These are phyloP conservation scores for Kuschelorhynchus macadamiae DNA, from an alignment of 2,888 invertebrate species.

Conservation along the genomic window DNA sequence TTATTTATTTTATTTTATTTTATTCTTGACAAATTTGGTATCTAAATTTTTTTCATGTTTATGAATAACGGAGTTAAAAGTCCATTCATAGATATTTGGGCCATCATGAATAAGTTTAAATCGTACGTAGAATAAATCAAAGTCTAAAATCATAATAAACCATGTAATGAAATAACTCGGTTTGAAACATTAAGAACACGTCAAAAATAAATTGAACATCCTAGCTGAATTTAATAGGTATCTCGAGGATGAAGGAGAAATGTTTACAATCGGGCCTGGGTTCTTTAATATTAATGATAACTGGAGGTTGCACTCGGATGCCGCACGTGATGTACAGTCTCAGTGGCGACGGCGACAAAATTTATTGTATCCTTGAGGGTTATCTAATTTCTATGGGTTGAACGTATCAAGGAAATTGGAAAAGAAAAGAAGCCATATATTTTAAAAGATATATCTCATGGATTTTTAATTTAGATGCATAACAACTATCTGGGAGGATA, in stretches of 20 bases:
- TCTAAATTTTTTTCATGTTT: too few species aligned
- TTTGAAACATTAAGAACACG: too few species aligned
- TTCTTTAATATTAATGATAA: conserved; percentile 44
- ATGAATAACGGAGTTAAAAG: too few species aligned
- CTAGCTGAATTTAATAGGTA: conserved; percentile 17
- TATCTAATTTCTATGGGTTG: conserved; percentile 39
- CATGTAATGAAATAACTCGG: too few species aligned
- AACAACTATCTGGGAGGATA: background rate
- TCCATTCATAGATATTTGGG: too few species aligned
- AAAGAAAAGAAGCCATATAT: conserved; percentile 19
- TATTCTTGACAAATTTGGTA: too few species aligned
- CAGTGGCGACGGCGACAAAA: conserved; percentile 37
- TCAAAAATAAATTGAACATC: too few species aligned
- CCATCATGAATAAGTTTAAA: too few species aligned
- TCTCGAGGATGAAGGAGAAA: conserved; percentile 22
- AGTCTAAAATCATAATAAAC: too few species aligned
- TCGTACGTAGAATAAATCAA: too few species aligned
- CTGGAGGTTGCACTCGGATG: too few species aligned
- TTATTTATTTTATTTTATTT: too few species aligned
- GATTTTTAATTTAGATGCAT: conserved; percentile 16
- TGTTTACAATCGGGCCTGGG: conserved; percentile 32
- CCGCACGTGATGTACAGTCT: conserved; percentile 43
- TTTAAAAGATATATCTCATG: conserved; percentile 5
- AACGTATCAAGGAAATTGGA: conserved; percentile 34
- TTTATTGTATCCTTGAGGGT: conserved; percentile 43